Evolutionary conservation across 1,140 invertebrate species (phyloP).

Genomic region (Coenobita brevimanus): DNA sequence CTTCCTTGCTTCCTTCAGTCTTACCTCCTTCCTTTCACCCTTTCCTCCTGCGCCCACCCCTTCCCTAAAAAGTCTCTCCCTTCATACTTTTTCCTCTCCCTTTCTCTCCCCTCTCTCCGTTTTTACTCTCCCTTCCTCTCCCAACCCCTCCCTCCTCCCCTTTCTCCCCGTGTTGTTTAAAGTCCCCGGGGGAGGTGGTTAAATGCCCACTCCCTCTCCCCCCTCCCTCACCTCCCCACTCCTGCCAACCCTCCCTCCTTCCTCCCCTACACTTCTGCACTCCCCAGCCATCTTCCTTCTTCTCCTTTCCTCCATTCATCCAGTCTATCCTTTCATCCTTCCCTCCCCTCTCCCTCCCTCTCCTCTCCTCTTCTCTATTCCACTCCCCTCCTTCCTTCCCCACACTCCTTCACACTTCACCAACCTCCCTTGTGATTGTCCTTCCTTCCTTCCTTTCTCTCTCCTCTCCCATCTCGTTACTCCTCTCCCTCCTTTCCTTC

Average conservation of each 20-base stretch:
- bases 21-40: not conserved
- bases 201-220: not conserved
- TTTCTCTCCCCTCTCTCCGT: too few species aligned
- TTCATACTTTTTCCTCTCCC: too few species aligned
- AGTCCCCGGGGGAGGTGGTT: not conserved
- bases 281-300: slow-evolving; percentile 1
- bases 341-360: not conserved
- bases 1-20: not conserved
- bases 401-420: not conserved
- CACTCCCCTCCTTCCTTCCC: not conserved
- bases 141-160: too few species aligned
- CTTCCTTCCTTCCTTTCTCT: slow-evolving; percentile 3
- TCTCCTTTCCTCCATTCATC: not conserved
- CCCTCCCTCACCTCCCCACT: not conserved
- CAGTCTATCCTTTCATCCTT: not conserved
- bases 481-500: not conserved
- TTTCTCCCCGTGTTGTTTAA: too few species aligned
- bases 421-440: too few species aligned
- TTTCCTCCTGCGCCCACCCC: not conserved
- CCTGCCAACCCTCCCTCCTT: too few species aligned
- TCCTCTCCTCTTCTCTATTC: not conserved
- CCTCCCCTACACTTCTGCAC: too few species aligned
- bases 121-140: too few species aligned
- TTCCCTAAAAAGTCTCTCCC: too few species aligned
- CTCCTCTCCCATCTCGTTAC: not conserved